Evolutionary conservation across 2,888 invertebrate species (phyloP), one percentile per base, ranked within the genome.

Genomic region (Sialis lutaria): DNA sequence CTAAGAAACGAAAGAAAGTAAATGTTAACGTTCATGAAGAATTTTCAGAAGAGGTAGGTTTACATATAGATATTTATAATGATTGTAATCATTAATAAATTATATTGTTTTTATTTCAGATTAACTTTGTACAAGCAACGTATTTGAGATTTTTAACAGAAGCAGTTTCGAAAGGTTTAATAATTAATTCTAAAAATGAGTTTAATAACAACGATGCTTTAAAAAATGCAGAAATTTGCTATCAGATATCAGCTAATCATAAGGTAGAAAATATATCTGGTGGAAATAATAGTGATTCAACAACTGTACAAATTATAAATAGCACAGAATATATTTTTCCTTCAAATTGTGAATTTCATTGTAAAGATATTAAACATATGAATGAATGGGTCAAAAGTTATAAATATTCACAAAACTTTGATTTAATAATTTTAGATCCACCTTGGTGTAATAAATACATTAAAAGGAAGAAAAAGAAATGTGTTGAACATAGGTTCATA

Each of bases 401-500:
- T 22, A 65, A 67, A 6, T 8, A 31, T n/a, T 31, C 10, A 6
- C 61, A 61, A 48, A 69, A 68, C 50, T 95, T 75, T 70, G 86
- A 93, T 63, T 68, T 92, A 46, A 73, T 97, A 45, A 65, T 95
- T 12, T 69, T 93, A 53, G 97, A 97, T 68, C 96, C 96, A 33
- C 95, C 96, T 0, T 97, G 96, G 96, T 80, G 82, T 72, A 96
- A 96, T 62, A 92, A 91, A 65, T 93, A 88, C 52, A 89, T 95
- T 42, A 76, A 89, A 56, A 74, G 96, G 51, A 70, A 83, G 58
- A 83, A 80, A 58, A 68, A 68, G 54, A 73, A 72, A 48, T 72
- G 72, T 60, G 58, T 64, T 45, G 72, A 76, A 50, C 66, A 79
- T 53, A 78, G 80, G 72, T 83, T 70, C 53, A 41, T 33, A 43